These are phyloP conservation scores for Sarcophilus harrisii DNA, from an alignment of 2,797 vertebrate genomes.

Conservation along the genomic window DNA sequence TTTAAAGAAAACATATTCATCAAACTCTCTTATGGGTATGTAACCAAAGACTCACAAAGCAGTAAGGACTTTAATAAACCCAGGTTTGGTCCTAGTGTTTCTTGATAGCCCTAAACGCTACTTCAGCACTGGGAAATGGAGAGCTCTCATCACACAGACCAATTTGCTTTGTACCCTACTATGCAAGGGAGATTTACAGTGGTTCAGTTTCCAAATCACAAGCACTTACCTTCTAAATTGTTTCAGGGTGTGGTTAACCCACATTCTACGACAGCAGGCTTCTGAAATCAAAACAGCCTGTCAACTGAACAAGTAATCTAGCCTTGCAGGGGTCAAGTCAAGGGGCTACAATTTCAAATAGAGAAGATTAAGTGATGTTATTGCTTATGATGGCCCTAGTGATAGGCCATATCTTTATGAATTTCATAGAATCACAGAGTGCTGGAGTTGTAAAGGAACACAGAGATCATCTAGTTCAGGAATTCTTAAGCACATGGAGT, in stretches of 20 bases:
- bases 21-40: not conserved
- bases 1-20: not conserved
- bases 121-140: not conserved
- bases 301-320: not conserved
- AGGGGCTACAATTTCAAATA: not conserved
- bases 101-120: not conserved
- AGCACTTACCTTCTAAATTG: not conserved
- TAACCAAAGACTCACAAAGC: not conserved
- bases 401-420: not conserved
- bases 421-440: not conserved
- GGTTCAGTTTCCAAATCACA: not conserved
- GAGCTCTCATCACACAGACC: not conserved
- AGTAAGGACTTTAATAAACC: not conserved
- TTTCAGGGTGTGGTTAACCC: not conserved
- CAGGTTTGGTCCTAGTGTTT: not conserved
- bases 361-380: not conserved
- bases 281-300: not conserved
- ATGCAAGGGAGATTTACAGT: not conserved
- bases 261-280: not conserved
- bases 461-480: not conserved
- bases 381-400: not conserved
- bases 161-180: not conserved
- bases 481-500: not conserved
- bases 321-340: not conserved
- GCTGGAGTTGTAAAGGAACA: not conserved